A percentile compares a stretch with the other conserved stretches of the same genome.
Conservation (phyloP, 2,797 vertebrate species). For the Enteromius fasciolatus region DNA sequence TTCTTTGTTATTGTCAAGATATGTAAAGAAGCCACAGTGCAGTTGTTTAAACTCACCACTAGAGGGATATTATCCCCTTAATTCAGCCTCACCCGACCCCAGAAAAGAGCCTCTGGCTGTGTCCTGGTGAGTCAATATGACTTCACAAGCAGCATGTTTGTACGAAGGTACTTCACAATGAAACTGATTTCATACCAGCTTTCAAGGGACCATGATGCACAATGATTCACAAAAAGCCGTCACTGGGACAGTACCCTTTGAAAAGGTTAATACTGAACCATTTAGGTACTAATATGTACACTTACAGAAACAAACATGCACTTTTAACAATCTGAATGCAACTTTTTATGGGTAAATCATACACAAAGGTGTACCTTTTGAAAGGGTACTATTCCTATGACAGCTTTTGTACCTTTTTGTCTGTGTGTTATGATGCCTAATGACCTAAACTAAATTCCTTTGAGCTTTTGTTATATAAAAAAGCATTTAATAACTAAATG, state of each 20-base stretch:
- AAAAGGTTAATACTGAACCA: not conserved
- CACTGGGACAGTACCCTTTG: not conserved
- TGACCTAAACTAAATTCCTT: not conserved
- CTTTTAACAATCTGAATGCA: not conserved
- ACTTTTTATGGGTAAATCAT: not conserved
- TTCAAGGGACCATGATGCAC: not conserved
- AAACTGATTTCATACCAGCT: not conserved
- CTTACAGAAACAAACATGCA: not conserved
- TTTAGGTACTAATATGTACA: not conserved
- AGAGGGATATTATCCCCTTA: constrained; percentile 15
- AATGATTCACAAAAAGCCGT: not conserved
- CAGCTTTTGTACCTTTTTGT: not conserved
- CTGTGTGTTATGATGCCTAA: not conserved
- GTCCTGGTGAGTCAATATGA: not conserved
- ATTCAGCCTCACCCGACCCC: not conserved
- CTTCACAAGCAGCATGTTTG: not conserved
- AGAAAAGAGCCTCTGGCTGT: not conserved
- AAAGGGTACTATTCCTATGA: not conserved
- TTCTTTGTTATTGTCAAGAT: constrained; percentile 22
- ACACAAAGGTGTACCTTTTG: not conserved
- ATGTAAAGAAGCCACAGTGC: constrained; percentile 7
- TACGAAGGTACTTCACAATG: not conserved
- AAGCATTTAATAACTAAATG: not conserved
- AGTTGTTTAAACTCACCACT: constrained; percentile 8
- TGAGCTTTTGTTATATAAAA: not conserved